phyloP scores from a whole-genome alignment of 2,797 vertebrate genomes.

The Loriculus beryllinus region DNA sequence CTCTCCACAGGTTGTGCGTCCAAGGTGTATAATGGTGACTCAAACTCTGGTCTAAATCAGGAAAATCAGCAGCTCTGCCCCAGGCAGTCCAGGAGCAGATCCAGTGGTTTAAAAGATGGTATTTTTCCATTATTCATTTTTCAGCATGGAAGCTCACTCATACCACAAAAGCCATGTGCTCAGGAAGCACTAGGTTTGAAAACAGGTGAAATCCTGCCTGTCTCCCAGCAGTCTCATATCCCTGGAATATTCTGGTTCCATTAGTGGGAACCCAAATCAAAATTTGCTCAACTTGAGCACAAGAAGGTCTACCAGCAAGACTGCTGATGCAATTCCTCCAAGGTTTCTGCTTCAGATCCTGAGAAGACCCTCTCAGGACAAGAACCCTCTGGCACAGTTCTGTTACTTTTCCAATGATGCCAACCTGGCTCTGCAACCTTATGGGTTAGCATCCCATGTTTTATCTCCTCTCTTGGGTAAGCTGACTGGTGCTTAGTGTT shows the following conservation, averaged over 20 bases:
- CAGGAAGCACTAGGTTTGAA: not conserved
- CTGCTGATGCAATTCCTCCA: not conserved
- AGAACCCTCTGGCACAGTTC: not conserved
- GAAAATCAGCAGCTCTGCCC: not conserved
- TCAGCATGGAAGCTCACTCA: not conserved
- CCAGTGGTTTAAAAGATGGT: not conserved
- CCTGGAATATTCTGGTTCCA: not conserved
- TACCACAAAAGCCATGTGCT: not conserved
- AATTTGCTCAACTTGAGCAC: not conserved
- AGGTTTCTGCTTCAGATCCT: not conserved
- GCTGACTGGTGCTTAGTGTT: not conserved
- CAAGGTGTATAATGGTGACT: not conserved
- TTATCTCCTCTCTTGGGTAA: not conserved
- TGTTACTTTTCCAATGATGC: not conserved
- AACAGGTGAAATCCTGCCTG: not conserved
- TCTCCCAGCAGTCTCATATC: not conserved
- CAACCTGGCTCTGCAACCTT: not conserved
- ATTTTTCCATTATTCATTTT: not conserved
- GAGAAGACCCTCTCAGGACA: not conserved
- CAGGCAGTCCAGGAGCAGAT: not conserved
- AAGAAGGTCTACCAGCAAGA: not conserved
- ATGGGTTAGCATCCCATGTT: not conserved
- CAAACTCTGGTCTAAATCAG: not conserved
- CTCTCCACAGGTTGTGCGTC: not conserved
- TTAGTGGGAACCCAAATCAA: not conserved